Base-by-base conservation (phyloP, 2,113 vertebrate species). In the Hippocampus mohnikei region DNA sequence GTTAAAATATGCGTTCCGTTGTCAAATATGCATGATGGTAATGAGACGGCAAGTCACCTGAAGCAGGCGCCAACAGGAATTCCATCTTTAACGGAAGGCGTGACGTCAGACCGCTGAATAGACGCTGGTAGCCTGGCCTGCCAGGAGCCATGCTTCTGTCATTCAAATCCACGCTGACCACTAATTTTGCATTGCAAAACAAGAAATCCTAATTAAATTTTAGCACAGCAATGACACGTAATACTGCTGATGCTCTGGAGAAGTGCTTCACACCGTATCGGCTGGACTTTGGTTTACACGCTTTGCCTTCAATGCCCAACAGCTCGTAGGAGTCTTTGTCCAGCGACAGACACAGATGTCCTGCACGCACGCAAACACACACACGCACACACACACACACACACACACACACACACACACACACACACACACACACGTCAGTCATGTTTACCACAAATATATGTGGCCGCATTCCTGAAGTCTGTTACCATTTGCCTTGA, bases 291-390 rank as follows among this genome's bases (percentile, higher is more conserved):
- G 94, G 97, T 20, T 33, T 88, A 41, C 95, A 97, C 3, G 93
- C 93, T 66, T 20, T 89, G 52, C 96, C 96, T 53, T 98, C 93
- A 40, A 98, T 83, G 42, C 97, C 97, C 85, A 95, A 90, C 40
- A 94, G 84, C 85, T 98, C 94, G 0, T 95, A 98, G 0, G 95
- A 95, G 83, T 98, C 95, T 83, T 97, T 99, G 81, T 95, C 93
- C 82, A 98, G 88, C 40, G 96, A 98, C 6, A 99, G 84, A 84
- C 93, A 90, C 71, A 99, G 88, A 56, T 90, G 95, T 73, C 95
- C 96, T 98, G 77, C 25, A 23, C n/a, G 10, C 23, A 23, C n/a
- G n/a, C n/a, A n/a, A n/a, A n/a, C n/a, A n/a, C n/a, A n/a, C n/a
- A n/a, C n/a, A n/a, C n/a, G n/a, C n/a, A n/a, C n/a, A n/a, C n/a